phyloP scores from a whole-genome alignment of 2,797 vertebrate species.

The Chaetophractus vellerosus region DNA sequence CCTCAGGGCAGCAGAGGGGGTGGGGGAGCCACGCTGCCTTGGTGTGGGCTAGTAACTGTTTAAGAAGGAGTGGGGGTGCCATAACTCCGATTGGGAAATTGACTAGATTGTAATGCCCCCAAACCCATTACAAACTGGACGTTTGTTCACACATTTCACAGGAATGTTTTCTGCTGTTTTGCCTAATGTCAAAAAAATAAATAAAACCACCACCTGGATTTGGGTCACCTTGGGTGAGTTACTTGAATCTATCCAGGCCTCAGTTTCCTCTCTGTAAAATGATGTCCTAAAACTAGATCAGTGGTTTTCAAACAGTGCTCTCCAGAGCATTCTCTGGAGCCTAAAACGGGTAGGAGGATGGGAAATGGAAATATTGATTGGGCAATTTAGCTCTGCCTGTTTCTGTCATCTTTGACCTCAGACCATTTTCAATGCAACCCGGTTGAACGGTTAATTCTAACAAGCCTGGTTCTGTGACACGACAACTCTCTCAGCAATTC shows the following conservation, averaged over 20 bases:
- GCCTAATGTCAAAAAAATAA: not conserved
- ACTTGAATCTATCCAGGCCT: slow-evolving; percentile 17
- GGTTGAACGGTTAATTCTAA: not conserved
- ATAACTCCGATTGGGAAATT: not conserved
- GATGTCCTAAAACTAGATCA: too few species aligned
- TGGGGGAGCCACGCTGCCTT: rapidly evolving
- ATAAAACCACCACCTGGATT: too few species aligned
- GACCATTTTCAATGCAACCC: not conserved
- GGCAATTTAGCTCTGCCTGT: not conserved
- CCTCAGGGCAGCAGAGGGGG: too few species aligned
- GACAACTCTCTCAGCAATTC: not conserved
- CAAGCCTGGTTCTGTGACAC: too few species aligned
- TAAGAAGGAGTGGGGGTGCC: not conserved
- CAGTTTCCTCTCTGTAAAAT: not conserved
- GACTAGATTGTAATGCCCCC: not conserved
- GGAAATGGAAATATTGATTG: not conserved
- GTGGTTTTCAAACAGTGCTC: not conserved
- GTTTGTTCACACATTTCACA: slow-evolving; percentile 23
- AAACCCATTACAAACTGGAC: too few species aligned
- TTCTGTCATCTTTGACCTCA: slow-evolving; percentile 7
- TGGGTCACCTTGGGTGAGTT: not conserved
- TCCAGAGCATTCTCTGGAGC: not conserved
- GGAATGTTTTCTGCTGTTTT: not conserved
- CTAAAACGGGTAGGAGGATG: not conserved
- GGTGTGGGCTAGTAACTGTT: too few species aligned